Percentiles rank a stretch among this genome's conserved stretches.
phyloP scores from a whole-genome alignment of 2,888 invertebrate species.

The Agriopis marginaria region DNA sequence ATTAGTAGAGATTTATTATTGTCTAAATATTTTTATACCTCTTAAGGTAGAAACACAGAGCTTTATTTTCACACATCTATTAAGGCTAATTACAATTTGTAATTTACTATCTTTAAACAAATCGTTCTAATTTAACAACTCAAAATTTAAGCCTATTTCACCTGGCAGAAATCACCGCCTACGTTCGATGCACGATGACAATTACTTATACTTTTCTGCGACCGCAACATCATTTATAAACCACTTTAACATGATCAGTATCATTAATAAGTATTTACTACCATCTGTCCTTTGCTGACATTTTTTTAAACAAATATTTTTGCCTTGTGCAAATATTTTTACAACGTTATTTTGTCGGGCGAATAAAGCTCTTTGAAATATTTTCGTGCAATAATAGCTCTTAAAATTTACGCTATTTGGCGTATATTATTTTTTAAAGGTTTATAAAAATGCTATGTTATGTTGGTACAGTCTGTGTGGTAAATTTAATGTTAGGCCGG shows the following conservation, averaged over 20 bases:
- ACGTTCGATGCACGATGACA: conserved; percentile 22
- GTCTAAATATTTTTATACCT: no score
- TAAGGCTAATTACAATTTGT: no score
- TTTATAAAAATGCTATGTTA: not conserved
- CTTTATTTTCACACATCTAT: no score
- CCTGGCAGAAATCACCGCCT: conserved; percentile 18
- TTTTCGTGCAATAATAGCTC: conserved; percentile 2
- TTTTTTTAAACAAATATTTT: conserved; percentile 50
- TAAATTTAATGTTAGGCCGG: conserved; percentile 38
- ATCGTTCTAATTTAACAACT: no score
- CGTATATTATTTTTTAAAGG: not conserved
- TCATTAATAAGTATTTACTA: conserved; percentile 75
- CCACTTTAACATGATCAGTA: conserved; percentile 60
- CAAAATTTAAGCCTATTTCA: not conserved
- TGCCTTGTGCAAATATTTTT: conserved; percentile 32
- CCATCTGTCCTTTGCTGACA: conserved; percentile 67
- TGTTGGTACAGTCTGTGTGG: conserved; percentile 38
- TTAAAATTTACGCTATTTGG: not conserved
- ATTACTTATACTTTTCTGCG: conserved; percentile 27
- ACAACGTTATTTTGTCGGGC: not conserved
- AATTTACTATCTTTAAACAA: no score
- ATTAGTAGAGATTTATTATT: no score
- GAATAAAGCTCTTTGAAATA: not conserved
- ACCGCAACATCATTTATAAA: conserved; percentile 42
- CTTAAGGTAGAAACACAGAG: no score